Evolutionary conservation across 2,888 invertebrate species (phyloP), one percentile per base, ranked within the genome.

Genomic region (Drosophila robusta): DNA sequence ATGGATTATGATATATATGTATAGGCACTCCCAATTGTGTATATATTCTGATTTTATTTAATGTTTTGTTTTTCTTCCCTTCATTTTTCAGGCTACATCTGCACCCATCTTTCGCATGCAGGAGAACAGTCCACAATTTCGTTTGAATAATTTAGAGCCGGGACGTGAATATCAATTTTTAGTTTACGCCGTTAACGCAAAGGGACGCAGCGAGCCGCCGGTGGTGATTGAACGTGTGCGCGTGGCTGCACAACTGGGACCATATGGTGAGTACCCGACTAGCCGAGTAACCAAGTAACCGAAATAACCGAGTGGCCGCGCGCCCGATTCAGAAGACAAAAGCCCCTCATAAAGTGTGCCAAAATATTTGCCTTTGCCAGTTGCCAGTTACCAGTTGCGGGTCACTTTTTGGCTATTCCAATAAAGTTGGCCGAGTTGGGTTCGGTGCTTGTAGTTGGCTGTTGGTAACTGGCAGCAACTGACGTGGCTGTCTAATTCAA

Each of bases 111-210:
- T 95, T 91, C 92, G 95, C 82, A 93, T 94, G 85, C 93, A 95
- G 90, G 94, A 95, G 91, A 93, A 94, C 72, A 93, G 93, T 67
- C 96, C 96, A 1, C 94, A 94, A 80, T 96, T 96, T 87, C 94
- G 95, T 47, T 93, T 97, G 62, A 95, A 95, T 89, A 95, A 95
- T 75, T 93, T 97, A 65, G 94, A 95, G 63, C 95, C 97, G 16
- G 96, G 96, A 54, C 94, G 95, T 78, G 94, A 95, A 89, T 97
- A 97, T 92, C 95, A 96, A 89, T 94, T 97, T 75, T 93, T 95
- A 73, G 95, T 97, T 32, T 97, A 96, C 91, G 96, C 97, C 18
- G 95, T 96, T 79, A 97, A 97, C 80, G 95, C 96, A 7, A 94
- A 95, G 89, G 97, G 97, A 65, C 94, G 95, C 75, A 97, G 96